These are phyloP conservation scores for Dryas iulia DNA, from an alignment of 1,140 invertebrate genomes.

Conservation along the genomic window DNA sequence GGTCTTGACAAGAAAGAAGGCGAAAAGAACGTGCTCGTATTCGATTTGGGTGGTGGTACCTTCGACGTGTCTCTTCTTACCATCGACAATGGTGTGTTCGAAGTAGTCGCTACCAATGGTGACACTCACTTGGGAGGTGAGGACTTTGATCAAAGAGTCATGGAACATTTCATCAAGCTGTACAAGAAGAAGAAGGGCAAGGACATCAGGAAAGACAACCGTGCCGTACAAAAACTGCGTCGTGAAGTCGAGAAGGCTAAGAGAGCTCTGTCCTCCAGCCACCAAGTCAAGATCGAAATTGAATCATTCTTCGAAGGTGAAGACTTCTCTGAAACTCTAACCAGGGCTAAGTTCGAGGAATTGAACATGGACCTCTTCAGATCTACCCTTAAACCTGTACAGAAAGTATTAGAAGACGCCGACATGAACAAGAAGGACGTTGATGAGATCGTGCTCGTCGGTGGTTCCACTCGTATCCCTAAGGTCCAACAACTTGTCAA, in stretches of 20 bases:
- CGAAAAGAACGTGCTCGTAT: slow-evolving; percentile 99
- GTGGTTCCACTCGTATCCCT: slow-evolving; percentile 99
- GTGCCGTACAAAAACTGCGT: slow-evolving; percentile 97
- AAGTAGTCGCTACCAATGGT: slow-evolving; percentile 97
- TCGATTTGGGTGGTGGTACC: slow-evolving; percentile 99
- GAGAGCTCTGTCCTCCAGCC: slow-evolving; percentile 95
- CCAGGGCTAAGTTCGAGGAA: slow-evolving; percentile 99
- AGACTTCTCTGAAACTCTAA: slow-evolving; percentile 99
- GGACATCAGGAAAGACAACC: slow-evolving; percentile 96
- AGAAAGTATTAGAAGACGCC: slow-evolving; percentile 97
- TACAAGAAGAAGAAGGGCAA: slow-evolving; percentile 99
- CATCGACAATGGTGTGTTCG: slow-evolving; percentile 98
- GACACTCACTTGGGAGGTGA: slow-evolving; percentile 99
- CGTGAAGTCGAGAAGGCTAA: slow-evolving; percentile 99
- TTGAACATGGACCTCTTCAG: slow-evolving; percentile 99
- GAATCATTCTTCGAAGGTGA: slow-evolving; percentile 99
- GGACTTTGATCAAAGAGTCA: slow-evolving; percentile 99
- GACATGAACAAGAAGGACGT: slow-evolving; percentile 99
- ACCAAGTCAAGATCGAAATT: slow-evolving; percentile 99
- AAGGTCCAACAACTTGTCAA: slow-evolving; percentile 99
- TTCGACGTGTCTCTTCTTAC: slow-evolving; percentile 99
- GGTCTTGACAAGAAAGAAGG: slow-evolving; percentile 99
- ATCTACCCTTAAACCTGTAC: slow-evolving; percentile 99
- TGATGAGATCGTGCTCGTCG: slow-evolving; percentile 99
- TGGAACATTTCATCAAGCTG: slow-evolving; percentile 99